Evolutionary conservation across 2,797 vertebrate species (phyloP), one percentile per base, ranked within the genome.

Genomic region (Enteromius treurensis): DNA sequence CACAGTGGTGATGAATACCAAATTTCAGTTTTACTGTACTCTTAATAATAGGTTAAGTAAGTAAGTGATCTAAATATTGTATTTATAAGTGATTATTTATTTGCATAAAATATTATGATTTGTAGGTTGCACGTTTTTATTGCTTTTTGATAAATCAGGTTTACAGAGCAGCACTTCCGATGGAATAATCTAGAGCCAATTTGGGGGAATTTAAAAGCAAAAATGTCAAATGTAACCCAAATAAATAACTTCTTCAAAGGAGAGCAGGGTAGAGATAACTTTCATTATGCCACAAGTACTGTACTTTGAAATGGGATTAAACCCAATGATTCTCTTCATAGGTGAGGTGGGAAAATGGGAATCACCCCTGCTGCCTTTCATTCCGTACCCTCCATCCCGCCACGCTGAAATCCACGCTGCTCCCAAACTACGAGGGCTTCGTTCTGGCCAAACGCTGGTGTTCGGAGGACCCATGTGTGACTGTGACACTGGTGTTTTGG

Each of bases 391-490:
- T 0, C 40, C 88, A 1, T 93, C 93, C 69, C 89, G 90, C 1
- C 88, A 75, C 85, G 93, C 94, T 0, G 91, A 92, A 67, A 94
- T 94, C 0, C 85, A 95, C 77, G 89, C 90, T 29, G 88, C 87
- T 37, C 88, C 79, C 29, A 85, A 81, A 21, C 91, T 97, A 32
- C 93, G 93, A 70, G 87, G 88, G 68, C 92, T 97, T 51, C 90
- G 92, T 77, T 92, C 90, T 0, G 92, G 93, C 32, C 95, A 94
- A 85, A 90, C 91, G 0, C 93, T 95, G 78, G 91, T 89, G 62
- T 86, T 96, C 26, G 96, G 96, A 9, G 94, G 90, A 45, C 91
- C 95, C 47, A 97, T 97, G 97, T 89, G 90, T 9, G 97, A 98
- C 85, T 94, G 94, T 0, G 86, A 81, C 29, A 96, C 94, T 0